phyloP scores from a whole-genome alignment of 2,888 invertebrate genomes.

The Mesoligia furuncula region DNA sequence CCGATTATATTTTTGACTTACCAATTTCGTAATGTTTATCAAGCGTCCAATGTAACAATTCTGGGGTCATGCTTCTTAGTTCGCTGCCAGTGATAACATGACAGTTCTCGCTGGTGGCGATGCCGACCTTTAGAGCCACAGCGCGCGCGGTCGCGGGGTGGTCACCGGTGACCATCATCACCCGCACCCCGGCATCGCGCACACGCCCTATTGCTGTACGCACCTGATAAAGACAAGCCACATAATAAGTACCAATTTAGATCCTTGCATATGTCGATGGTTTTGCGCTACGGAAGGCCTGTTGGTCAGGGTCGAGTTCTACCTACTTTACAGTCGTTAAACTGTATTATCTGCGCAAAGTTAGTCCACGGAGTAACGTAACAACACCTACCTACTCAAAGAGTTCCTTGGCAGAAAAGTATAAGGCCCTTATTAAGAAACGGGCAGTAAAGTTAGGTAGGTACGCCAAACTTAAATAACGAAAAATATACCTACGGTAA shows the following conservation, averaged over 20 bases:
- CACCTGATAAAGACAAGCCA: constrained; percentile 71
- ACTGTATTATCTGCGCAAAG: not conserved
- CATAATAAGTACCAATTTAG: constrained; percentile 4
- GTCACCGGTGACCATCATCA: constrained; percentile 96
- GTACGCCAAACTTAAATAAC: not conserved
- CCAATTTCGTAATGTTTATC: constrained; percentile 86
- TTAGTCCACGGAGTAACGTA: too few species aligned
- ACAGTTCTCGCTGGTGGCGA: constrained; percentile 91
- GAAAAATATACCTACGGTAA: not conserved
- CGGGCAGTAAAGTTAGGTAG: not conserved
- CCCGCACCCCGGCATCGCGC: constrained; percentile 94
- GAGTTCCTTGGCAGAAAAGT: not conserved
- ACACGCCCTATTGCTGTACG: constrained; percentile 91
- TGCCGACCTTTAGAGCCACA: constrained; percentile 93
- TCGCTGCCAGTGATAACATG: constrained; percentile 90
- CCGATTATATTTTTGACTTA: constrained; percentile 52
- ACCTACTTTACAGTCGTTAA: not conserved
- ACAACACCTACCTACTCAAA: not conserved
- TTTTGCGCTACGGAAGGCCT: not conserved
- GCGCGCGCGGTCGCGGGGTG: constrained; percentile 95
- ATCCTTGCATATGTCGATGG: not conserved
- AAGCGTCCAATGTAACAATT: constrained; percentile 88
- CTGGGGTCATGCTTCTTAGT: constrained; percentile 89
- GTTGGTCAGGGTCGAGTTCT: not conserved
- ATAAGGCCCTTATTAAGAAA: not conserved